A percentile compares a stretch with the other conserved stretches of the same genome.
phyloP scores from a whole-genome alignment of 1,140 invertebrate genomes.

The Neocloeon triangulifer region DNA sequence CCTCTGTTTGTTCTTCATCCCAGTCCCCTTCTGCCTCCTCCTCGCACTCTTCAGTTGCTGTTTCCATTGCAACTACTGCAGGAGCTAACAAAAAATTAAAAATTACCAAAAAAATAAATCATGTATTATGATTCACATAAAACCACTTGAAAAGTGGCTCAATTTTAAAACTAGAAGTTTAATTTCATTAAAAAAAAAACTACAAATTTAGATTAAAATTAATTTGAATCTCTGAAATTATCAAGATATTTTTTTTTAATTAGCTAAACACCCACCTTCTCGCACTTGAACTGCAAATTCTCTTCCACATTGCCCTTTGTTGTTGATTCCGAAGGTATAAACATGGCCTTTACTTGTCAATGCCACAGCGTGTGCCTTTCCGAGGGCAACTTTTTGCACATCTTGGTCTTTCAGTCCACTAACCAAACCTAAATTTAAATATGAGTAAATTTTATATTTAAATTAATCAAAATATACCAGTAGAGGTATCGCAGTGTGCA shows the following conservation, averaged over 20 bases:
- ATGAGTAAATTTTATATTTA: not conserved
- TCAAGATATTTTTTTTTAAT: constrained; percentile 8
- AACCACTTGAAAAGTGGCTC: too few relatives aligned
- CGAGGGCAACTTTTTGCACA: constrained; percentile 66
- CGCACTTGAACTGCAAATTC: constrained; percentile 44
- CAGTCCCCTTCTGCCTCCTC: constrained; percentile 16
- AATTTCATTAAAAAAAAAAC: too few relatives aligned
- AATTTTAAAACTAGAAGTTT: too few relatives aligned
- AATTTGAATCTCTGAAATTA: too few relatives aligned
- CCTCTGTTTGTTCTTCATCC: constrained; percentile 31
- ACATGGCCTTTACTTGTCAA: constrained; percentile 74
- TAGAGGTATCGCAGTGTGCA: constrained; percentile 54
- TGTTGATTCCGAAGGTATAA: constrained; percentile 93
- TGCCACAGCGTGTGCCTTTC: constrained; percentile 84
- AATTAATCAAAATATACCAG: constrained; percentile 20
- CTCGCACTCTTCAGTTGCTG: constrained; percentile 34
- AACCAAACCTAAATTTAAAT: constrained; percentile 27
- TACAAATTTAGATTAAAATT: too few relatives aligned
- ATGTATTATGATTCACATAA: too few relatives aligned
- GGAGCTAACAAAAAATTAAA: constrained; percentile 7
- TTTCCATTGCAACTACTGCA: constrained; percentile 35
- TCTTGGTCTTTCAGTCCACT: constrained; percentile 54
- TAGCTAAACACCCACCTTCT: constrained; percentile 29
- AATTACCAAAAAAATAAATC: constrained; percentile 5
- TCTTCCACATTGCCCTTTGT: constrained; percentile 91